Conservation (phyloP, 2,888 invertebrate genomes). For the Eupeodes latifasciatus region DNA sequence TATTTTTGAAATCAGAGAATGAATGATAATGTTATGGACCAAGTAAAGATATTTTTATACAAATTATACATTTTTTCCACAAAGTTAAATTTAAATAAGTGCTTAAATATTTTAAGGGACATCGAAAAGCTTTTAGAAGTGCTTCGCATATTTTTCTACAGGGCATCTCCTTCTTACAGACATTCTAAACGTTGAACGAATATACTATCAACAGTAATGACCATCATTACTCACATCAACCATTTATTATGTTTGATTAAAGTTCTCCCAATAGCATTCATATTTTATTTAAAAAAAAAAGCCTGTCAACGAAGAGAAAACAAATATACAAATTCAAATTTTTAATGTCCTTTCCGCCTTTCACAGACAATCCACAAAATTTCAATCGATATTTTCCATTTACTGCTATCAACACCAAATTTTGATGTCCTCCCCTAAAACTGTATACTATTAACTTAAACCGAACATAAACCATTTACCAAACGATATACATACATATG, state of each 20-base stretch:
- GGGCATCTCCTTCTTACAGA: no score
- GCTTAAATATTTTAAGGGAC: no score
- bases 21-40: no score
- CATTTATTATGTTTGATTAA: neutral
- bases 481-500: slow-evolving; percentile 2
- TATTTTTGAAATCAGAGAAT: no score
- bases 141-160: no score
- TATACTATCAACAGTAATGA: neutral
- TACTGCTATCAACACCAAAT: slow-evolving; percentile 26
- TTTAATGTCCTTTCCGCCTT: slow-evolving; percentile 29
- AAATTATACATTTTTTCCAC: no score
- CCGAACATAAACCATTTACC: slow-evolving; percentile 22
- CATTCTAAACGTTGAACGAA: neutral
- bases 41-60: no score
- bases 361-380: slow-evolving; percentile 37
- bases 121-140: no score
- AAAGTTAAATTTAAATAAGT: no score
- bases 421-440: slow-evolving; percentile 47
- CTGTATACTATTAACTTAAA: neutral
- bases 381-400: slow-evolving; percentile 62
- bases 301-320: slow-evolving; percentile 8
- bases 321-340: slow-evolving; percentile 41
- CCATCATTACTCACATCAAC: neutral
- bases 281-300: neutral
- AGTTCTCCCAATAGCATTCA: neutral